Conservation (phyloP, 2,113 vertebrate species). For the Tupaia chinensis region DNA sequence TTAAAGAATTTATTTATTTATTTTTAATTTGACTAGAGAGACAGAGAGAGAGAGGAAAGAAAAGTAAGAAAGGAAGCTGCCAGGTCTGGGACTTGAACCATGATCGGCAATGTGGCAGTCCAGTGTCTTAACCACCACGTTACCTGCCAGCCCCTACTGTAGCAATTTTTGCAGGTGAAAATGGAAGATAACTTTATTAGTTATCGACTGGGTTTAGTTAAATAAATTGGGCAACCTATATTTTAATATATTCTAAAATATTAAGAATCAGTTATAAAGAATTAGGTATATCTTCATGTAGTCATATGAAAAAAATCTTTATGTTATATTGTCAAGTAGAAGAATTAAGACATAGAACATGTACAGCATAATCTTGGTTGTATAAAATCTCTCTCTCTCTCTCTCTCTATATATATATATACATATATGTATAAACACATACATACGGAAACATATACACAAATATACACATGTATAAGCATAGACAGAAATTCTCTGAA, state of each 20-base stretch:
- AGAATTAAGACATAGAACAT: slow-evolving; percentile 11
- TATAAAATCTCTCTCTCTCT: no score
- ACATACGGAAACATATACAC: neutral
- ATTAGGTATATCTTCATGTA: neutral
- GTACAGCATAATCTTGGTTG: neutral
- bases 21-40: no score
- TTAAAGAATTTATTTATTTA: no score
- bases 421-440: neutral
- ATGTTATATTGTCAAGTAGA: neutral
- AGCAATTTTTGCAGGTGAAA: slow-evolving; percentile 13
- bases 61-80: no score
- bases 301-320: slow-evolving; percentile 4
- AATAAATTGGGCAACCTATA: slow-evolving; percentile 4
- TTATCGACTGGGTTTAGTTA: neutral
- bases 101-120: no score
- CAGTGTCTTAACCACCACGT: no score
- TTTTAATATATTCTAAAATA: slow-evolving; percentile 8
- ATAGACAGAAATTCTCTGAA: neutral
- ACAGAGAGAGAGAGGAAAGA: no score
- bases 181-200: neutral
- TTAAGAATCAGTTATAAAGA: slow-evolving; percentile 21
- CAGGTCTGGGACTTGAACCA: no score
- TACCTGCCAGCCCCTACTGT: no score
- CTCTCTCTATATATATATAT: neutral
- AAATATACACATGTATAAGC: neutral